A percentile compares a stretch with the other conserved stretches of the same genome.
Evolutionary conservation across 2,888 invertebrate species (phyloP).

Genomic region (Tinea semifulvella): DNA sequence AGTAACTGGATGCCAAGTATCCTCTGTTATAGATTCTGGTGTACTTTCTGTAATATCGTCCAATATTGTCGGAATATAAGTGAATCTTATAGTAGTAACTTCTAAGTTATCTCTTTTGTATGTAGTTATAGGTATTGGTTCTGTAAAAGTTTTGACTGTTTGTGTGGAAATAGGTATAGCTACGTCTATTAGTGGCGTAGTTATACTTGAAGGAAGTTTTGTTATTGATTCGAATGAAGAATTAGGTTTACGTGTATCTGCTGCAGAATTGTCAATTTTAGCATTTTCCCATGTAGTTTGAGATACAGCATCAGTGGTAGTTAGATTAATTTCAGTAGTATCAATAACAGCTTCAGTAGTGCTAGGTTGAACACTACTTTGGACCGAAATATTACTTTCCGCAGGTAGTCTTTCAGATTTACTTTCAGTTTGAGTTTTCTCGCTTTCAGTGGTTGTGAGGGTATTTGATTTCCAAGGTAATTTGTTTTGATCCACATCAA

Average conservation of each 20-base stretch:
- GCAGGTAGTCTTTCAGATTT: slow-evolving; percentile 42
- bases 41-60: slow-evolving; percentile 29
- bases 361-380: slow-evolving; percentile 33
- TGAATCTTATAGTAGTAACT: slow-evolving; percentile 55
- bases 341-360: slow-evolving; percentile 20
- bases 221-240: slow-evolving; percentile 59
- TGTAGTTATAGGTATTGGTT: slow-evolving; percentile 26
- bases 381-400: slow-evolving; percentile 42
- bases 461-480: slow-evolving; percentile 36
- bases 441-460: slow-evolving; percentile 25
- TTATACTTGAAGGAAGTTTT: slow-evolving; percentile 49
- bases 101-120: slow-evolving; percentile 32
- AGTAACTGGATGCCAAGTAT: slow-evolving; percentile 36
- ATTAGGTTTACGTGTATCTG: slow-evolving; percentile 32
- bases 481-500: slow-evolving; percentile 40
- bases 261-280: slow-evolving; percentile 33
- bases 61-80: slow-evolving; percentile 39
- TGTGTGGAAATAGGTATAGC: neutral
- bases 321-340: slow-evolving; percentile 25
- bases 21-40: slow-evolving; percentile 27
- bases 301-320: slow-evolving; percentile 26
- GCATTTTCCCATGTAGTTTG: slow-evolving; percentile 24
- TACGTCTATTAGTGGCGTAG: slow-evolving; percentile 51
- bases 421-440: slow-evolving; percentile 28
- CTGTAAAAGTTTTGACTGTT: neutral